Evolutionary conservation across 2,888 invertebrate species (phyloP).

Genomic region (Globia sparganii): DNA sequence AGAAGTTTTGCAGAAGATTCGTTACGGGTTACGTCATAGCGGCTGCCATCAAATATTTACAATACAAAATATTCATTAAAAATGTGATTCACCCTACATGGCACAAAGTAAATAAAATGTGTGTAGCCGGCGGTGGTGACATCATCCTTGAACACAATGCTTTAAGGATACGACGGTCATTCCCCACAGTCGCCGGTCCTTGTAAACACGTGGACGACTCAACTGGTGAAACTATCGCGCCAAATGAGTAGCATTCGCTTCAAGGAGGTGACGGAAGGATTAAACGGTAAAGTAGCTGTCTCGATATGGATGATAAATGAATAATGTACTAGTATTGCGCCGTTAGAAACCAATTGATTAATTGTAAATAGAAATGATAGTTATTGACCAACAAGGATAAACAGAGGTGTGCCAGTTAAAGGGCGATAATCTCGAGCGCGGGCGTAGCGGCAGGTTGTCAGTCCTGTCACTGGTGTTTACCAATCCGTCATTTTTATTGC

Average conservation of each 20-base stretch:
- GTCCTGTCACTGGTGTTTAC: constrained; percentile 47
- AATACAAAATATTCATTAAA: constrained; percentile 57
- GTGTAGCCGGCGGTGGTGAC: constrained; percentile 67
- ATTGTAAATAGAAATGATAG: constrained; percentile 50
- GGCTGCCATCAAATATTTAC: constrained; percentile 62
- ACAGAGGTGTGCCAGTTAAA: constrained; percentile 74
- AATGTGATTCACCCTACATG: constrained; percentile 67
- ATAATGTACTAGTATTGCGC: constrained; percentile 30
- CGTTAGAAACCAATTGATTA: constrained; percentile 37
- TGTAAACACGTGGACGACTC: constrained; percentile 32
- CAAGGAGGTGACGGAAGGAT: constrained; percentile 19
- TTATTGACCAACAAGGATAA: constrained; percentile 68
- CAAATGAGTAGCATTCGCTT: constrained; percentile 32
- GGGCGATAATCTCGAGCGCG: constrained; percentile 73
- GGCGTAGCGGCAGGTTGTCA: constrained; percentile 40
- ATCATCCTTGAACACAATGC: constrained; percentile 68
- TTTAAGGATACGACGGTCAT: constrained; percentile 71
- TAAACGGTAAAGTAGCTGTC: constrained; percentile 17
- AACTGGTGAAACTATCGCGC: constrained; percentile 31
- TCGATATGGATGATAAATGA: constrained; percentile 32
- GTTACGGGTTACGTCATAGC: constrained; percentile 28
- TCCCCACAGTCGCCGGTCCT: constrained; percentile 55
- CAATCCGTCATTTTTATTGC: constrained; percentile 58
- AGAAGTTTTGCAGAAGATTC: constrained; percentile 25
- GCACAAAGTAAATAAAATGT: constrained; percentile 67